Evolutionary conservation across 2,888 invertebrate genomes (phyloP).

Genomic region (Acanthosoma haemorrhoidale): DNA sequence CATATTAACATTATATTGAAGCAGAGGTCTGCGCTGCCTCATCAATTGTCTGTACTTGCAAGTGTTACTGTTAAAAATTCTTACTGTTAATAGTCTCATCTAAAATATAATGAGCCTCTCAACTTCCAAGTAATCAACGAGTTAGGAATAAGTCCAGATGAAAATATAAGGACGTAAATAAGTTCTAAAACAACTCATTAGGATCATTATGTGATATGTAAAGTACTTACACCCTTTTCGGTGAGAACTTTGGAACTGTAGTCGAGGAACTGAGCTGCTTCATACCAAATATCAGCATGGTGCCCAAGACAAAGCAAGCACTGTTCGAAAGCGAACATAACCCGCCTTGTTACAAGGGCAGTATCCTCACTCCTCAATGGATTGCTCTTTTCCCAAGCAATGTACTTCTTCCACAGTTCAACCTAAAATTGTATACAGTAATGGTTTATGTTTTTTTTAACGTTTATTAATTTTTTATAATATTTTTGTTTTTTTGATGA

Average conservation of each 20-base stretch:
- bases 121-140: too few relatives aligned
- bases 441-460: background rate
- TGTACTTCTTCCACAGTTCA: slow-evolving; percentile 98
- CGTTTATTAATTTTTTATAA: too few relatives aligned
- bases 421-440: slow-evolving; percentile 55
- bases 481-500: too few relatives aligned
- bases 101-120: background rate
- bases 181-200: too few relatives aligned
- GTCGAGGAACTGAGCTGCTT: slow-evolving; percentile 94
- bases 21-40: too few relatives aligned
- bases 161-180: too few relatives aligned
- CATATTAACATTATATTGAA: too few relatives aligned
- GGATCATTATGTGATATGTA: too few relatives aligned
- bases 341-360: slow-evolving; percentile 82
- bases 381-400: slow-evolving; percentile 94
- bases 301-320: slow-evolving; percentile 92
- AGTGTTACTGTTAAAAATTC: background rate
- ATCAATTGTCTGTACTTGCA: too few relatives aligned
- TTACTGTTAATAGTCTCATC: background rate
- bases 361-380: slow-evolving; percentile 95
- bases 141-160: too few relatives aligned
- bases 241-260: slow-evolving; percentile 87
- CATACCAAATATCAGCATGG: slow-evolving; percentile 98
- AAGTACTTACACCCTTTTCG: slow-evolving; percentile 77
- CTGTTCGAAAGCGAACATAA: slow-evolving; percentile 98